phyloP scores from a whole-genome alignment of 2,797 vertebrate genomes.

The Catharus ustulatus region DNA sequence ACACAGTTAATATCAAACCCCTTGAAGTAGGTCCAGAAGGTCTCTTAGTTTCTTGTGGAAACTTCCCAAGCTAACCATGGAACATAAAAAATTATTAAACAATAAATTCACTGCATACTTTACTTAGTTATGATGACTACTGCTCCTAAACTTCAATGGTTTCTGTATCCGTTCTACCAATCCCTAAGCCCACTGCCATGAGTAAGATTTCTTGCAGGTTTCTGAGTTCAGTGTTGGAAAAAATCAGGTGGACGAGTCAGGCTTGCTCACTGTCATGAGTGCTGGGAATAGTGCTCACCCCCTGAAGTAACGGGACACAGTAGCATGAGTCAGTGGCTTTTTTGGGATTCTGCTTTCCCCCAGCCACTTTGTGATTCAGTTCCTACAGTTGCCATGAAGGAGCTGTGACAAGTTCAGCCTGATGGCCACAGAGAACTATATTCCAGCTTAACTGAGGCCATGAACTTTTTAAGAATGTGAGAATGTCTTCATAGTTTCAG shows the following conservation, averaged over 20 bases:
- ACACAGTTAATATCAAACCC: neutral
- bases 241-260: slow-evolving; percentile 5
- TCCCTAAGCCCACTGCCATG: neutral
- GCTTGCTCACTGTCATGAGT: slow-evolving; percentile 46
- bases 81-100: neutral
- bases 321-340: slow-evolving; percentile 69
- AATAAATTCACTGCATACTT: neutral
- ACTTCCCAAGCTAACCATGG: neutral
- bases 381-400: neutral
- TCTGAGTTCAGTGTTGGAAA: slow-evolving; percentile 13
- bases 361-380: slow-evolving; percentile 44
- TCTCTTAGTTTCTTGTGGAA: neutral
- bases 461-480: neutral
- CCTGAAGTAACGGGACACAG: slow-evolving; percentile 19
- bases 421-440: neutral
- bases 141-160: neutral
- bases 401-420: neutral
- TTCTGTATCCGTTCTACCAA: neutral
- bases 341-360: slow-evolving; percentile 43
- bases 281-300: neutral
- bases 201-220: neutral
- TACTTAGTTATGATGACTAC: neutral
- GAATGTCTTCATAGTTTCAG: neutral
- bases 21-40: neutral
- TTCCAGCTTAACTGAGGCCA: neutral